Percentiles rank a stretch among this genome's conserved stretches.
These are phyloP conservation scores for Acrocera orbiculus DNA, from an alignment of 2,888 invertebrate species.

Conservation along the genomic window DNA sequence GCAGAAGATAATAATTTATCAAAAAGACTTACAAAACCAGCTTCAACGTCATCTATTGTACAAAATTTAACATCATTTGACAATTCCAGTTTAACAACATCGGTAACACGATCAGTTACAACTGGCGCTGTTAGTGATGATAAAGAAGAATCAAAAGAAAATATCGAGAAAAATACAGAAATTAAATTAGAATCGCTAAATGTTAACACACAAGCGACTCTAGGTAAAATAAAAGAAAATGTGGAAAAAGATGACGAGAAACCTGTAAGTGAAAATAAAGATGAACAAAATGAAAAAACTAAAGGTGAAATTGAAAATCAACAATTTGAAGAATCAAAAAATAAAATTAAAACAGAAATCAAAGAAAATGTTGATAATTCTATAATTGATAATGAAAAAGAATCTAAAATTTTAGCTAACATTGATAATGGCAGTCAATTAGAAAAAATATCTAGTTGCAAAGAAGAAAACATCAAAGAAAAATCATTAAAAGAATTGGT, in stretches of 20 bases:
- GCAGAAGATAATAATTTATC: no score
- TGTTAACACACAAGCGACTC: background rate
- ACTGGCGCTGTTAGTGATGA: no score
- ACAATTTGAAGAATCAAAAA: background rate
- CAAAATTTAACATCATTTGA: no score
- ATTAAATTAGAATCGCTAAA: background rate
- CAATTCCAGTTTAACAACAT: no score
- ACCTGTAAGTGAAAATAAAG: background rate
- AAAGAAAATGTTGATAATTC: background rate
- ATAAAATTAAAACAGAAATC: background rate
- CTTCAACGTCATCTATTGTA: no score
- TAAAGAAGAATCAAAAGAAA: no score
- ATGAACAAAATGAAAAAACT: background rate
- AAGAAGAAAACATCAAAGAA: slow-evolving; percentile 6
- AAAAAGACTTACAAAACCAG: no score
- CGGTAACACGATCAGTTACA: no score
- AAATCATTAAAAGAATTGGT: background rate
- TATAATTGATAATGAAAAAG: background rate
- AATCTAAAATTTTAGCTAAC: slow-evolving; percentile 5
- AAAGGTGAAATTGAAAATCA: background rate
- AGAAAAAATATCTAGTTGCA: background rate
- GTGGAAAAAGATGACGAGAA: slow-evolving; percentile 3
- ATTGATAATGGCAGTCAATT: background rate
- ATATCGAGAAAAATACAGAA: no score
- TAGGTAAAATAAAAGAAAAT: background rate